These are phyloP conservation scores for Tipula lateralis DNA, from an alignment of 2,888 invertebrate species.

Conservation along the genomic window DNA sequence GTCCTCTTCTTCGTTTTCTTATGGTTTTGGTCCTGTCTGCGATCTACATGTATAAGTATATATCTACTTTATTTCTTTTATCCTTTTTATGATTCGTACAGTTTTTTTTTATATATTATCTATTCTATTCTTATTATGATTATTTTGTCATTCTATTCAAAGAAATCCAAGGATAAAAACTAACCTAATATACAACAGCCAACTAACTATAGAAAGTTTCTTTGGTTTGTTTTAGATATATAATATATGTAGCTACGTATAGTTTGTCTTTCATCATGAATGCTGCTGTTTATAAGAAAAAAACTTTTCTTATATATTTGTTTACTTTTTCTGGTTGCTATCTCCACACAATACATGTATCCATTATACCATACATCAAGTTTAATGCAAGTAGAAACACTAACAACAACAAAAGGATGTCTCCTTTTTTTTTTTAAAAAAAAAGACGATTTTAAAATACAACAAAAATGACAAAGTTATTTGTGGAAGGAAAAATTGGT, in stretches of 20 bases:
- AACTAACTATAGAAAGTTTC: neutral
- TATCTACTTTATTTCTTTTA: neutral
- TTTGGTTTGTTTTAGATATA: neutral
- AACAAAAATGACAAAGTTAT: neutral
- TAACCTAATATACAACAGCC: neutral
- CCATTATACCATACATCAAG: neutral
- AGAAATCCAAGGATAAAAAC: neutral
- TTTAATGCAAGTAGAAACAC: neutral
- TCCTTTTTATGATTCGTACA: neutral
- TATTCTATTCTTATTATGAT: neutral
- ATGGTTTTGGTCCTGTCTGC: neutral
- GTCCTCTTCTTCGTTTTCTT: neutral
- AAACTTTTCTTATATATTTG: neutral
- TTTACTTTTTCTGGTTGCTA: neutral
- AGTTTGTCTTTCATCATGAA: neutral
- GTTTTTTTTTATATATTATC: neutral
- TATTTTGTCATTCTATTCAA: neutral
- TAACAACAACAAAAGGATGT: neutral
- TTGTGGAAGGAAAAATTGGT: neutral
- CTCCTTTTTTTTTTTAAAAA: neutral
- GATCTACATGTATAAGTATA: neutral
- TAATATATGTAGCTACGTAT: too few species aligned
- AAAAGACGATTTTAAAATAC: neutral
- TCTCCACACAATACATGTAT: neutral
- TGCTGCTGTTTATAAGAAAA: neutral